Base-by-base conservation (phyloP, 2,888 invertebrate species). In the Ischnus inquisitorius region DNA sequence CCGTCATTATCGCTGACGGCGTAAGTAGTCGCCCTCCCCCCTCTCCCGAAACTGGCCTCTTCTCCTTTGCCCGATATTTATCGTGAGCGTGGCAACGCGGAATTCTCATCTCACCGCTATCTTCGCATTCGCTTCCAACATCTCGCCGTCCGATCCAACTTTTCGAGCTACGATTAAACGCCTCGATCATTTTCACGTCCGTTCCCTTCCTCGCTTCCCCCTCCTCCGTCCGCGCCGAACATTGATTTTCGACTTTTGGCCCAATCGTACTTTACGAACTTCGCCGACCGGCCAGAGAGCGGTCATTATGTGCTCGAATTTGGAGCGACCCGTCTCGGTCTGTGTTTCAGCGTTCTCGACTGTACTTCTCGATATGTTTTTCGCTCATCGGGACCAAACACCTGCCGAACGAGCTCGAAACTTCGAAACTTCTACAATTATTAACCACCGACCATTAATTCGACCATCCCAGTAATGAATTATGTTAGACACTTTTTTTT, bases 1-100 rank as follows among this genome's bases (percentile, higher is more conserved):
- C 93, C 91, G 90, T 93, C 91, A 93, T 93, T 93, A 93, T 91
- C 91, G 91, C 92, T 93, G 93, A 93, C 93, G 93, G 92, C 92
- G 92, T 93, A 92, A 93, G 92, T 93, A 93, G 92, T n/a, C n/a
- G n/a, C n/a, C n/a, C n/a, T n/a, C n/a, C 92, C 90, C 90, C 90
- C 89, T 57, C 64, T 34, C 34, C 34, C 39, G 41, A 43, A n/a
- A 62, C 72, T 57, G 62, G 19, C 1, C 76, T 88, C 87, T 87
- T 88, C 87, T 80, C 88, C 82, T 85, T 89, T 87, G 87, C 84
- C 88, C 89, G 87, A 91, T 92, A 91, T 93, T 93, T 92, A 92
- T 92, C 92, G 89, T 88, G 85, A 88, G 87, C 83, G 71, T 48
- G 25, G 84, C 79, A 84, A 68, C 71, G 64, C 68, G 65, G 65